Evolutionary conservation across 2,888 invertebrate species (phyloP), one percentile per base, ranked within the genome.

Genomic region (Punctoribates punctum): DNA sequence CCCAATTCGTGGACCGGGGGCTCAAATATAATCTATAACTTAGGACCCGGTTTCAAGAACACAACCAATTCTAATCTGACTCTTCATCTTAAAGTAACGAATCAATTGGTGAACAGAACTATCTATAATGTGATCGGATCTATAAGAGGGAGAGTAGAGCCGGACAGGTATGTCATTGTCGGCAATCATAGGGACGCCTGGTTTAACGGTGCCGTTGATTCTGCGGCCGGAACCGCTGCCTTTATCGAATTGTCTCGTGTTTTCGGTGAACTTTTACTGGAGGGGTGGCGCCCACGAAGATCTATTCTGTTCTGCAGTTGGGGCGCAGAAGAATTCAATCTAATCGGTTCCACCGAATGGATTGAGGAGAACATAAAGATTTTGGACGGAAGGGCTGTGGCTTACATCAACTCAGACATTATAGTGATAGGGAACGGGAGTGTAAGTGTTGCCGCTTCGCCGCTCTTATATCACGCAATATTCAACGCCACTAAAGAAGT

Each of bases 61-160:
- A 46, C 73, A 1, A 20, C 8, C 1, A 38, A 6, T 8, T 42
- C 73, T 1, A 51, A 74, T 72, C 74, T 77, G 42, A 80, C 78
- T 34, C 75, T 82, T 8, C 78, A 81, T 46, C 74, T 83, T 73
- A 79, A 80, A 70, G 81, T 82, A 1, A 80, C 81, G 70, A 82
- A 81, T 65, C 73, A 78, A 20, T 81, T 81, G 48, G 76, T 80
- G 4, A 80, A 80, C 42, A 78, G 79, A 73, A 82, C 78, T 9
- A 79, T 82, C 5, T 81, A 82, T 72, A 83, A 83, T 79, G 83
- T 82, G 6, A 79, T 83, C 72, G 83, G 83, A 15, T 80, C 82
- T 29, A 83, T 84, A 20, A 78, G 78, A 72, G 84, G 84, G 2
- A 79, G 79, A 15, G 80, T 82, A 0, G 84, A 84, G 77, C 83